Percentiles rank a stretch among this genome's conserved stretches.
These are phyloP conservation scores for Azemiops feae DNA, from an alignment of 2,113 vertebrate genomes.

Conservation along the genomic window DNA sequence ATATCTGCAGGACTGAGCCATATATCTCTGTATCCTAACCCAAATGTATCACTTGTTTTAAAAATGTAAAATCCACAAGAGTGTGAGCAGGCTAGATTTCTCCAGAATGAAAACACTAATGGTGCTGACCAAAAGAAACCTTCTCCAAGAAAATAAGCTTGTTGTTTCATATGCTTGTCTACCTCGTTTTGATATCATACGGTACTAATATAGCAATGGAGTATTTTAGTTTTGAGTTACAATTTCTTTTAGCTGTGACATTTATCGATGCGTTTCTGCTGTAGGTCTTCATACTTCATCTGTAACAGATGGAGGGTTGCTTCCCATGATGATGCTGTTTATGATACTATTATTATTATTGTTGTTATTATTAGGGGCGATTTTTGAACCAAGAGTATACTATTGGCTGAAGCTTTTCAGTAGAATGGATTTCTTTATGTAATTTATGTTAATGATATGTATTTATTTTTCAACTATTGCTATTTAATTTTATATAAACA, in stretches of 20 bases:
- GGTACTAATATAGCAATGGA: slow-evolving; percentile 67
- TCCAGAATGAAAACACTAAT: slow-evolving; percentile 27
- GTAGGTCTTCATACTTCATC: slow-evolving; percentile 64
- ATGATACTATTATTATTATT: not conserved
- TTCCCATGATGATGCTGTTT: slow-evolving; percentile 17
- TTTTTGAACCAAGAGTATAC: slow-evolving; percentile 79
- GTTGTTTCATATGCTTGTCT: slow-evolving; percentile 77
- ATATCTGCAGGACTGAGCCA: not conserved
- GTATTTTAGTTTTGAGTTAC: slow-evolving; percentile 52
- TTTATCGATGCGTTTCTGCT: slow-evolving; percentile 43
- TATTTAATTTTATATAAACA: slow-evolving; percentile 89
- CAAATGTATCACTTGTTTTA: slow-evolving; percentile 33
- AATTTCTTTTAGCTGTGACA: slow-evolving; percentile 59
- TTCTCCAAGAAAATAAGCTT: slow-evolving; percentile 34
- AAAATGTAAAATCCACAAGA: slow-evolving; percentile 20
- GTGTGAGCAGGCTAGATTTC: slow-evolving; percentile 25
- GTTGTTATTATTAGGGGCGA: slow-evolving; percentile 55
- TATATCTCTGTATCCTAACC: not conserved
- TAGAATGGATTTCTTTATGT: slow-evolving; percentile 78
- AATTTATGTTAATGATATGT: slow-evolving; percentile 93
- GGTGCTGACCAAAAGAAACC: slow-evolving; percentile 35
- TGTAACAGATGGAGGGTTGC: slow-evolving; percentile 63
- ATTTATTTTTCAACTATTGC: slow-evolving; percentile 96
- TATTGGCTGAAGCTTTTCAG: slow-evolving; percentile 81
- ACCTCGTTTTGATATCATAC: slow-evolving; percentile 82